A percentile compares a stretch with the other conserved stretches of the same genome.
phyloP scores from a whole-genome alignment of 1,140 invertebrate genomes.

The Camponotus pennsylvanicus region DNA sequence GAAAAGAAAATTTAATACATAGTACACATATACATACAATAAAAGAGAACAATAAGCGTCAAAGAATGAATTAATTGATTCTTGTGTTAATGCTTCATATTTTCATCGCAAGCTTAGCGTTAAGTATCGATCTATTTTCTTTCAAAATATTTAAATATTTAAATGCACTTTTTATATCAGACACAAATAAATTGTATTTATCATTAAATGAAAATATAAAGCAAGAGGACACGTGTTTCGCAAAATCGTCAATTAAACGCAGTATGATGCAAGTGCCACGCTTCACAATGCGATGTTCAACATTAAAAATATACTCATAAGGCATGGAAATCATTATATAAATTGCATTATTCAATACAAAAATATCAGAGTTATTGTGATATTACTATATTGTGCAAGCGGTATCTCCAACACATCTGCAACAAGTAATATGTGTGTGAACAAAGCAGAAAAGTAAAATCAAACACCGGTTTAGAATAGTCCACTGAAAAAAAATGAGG shows the following conservation, averaged over 20 bases:
- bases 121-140: neutral
- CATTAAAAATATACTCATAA: no score
- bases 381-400: no score
- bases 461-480: constrained; percentile 59
- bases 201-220: constrained; percentile 29
- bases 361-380: no score
- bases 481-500: constrained; percentile 62
- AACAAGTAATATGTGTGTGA: constrained; percentile 4
- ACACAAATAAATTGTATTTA: neutral
- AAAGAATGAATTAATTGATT: neutral
- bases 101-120: neutral
- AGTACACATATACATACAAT: neutral
- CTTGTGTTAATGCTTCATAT: constrained; percentile 28
- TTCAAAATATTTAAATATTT: neutral
- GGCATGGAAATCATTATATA: no score
- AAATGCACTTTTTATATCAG: neutral
- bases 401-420: constrained; percentile 1
- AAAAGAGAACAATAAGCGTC: constrained; percentile 5
- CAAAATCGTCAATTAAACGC: constrained; percentile 39
- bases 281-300: neutral
- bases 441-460: constrained; percentile 56
- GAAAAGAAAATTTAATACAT: constrained; percentile 57
- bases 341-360: no score
- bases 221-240: neutral
- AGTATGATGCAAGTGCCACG: constrained; percentile 15